phyloP scores from a whole-genome alignment of 2,888 invertebrate genomes.

The Geophilus truncorum region DNA sequence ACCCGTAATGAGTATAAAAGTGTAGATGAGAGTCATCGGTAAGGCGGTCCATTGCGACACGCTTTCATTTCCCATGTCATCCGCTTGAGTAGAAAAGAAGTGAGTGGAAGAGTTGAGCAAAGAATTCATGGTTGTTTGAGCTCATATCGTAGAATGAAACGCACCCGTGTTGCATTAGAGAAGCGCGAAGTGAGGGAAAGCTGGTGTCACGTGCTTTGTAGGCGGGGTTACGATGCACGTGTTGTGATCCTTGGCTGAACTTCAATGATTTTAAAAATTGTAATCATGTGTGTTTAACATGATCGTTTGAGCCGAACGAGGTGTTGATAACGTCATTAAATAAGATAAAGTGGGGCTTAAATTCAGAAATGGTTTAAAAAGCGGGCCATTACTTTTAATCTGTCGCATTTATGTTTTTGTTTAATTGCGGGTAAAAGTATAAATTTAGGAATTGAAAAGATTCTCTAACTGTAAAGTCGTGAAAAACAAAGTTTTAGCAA shows the following conservation, averaged over 20 bases:
- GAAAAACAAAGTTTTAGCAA: too few species aligned
- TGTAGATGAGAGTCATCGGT: slow-evolving; percentile 62
- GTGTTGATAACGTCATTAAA: neutral
- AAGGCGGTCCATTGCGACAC: slow-evolving; percentile 33
- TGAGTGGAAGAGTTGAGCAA: neutral
- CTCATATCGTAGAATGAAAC: neutral
- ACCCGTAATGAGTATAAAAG: slow-evolving; percentile 65
- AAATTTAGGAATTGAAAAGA: too few species aligned
- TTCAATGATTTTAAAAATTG: neutral
- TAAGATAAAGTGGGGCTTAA: neutral
- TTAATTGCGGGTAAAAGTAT: neutral
- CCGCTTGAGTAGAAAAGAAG: neutral
- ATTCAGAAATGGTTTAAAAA: neutral
- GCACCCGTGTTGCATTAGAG: neutral
- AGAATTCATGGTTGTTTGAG: neutral
- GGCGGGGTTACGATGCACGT: neutral
- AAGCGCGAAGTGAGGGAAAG: neutral
- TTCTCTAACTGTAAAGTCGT: too few species aligned
- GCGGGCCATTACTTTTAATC: neutral
- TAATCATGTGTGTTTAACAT: neutral
- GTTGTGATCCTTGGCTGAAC: neutral
- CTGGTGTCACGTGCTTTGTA: neutral
- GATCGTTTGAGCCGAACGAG: neutral
- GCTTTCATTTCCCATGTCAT: neutral
- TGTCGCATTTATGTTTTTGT: neutral